A percentile compares a stretch with the other conserved stretches of the same genome.
Evolutionary conservation across 2,113 vertebrate species (phyloP).

Genomic region (Steatornis caripensis): DNA sequence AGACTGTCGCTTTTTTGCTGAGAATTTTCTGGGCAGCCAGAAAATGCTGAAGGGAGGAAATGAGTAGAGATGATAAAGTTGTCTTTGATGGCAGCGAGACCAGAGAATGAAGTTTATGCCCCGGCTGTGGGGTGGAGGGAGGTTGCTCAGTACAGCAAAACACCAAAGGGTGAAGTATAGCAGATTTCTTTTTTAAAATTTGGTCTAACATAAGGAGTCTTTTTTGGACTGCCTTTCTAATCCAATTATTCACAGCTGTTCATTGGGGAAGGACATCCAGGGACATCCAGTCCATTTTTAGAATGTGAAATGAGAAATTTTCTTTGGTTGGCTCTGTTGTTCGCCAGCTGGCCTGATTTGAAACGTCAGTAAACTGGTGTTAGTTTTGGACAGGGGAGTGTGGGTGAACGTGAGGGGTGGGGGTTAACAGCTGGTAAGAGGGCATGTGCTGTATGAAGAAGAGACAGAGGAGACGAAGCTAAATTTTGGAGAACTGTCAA

Average conservation of each 20-base stretch:
- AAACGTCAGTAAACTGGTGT: constrained; percentile 14
- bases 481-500: neutral
- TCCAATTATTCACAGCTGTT: constrained; percentile 42
- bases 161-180: neutral
- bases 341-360: neutral
- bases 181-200: constrained; percentile 2
- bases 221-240: constrained; percentile 1
- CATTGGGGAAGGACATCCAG: constrained; percentile 10
- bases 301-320: constrained; percentile 24
- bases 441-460: neutral
- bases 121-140: neutral
- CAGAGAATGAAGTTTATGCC: neutral
- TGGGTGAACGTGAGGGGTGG: neutral
- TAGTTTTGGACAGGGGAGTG: neutral
- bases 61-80: neutral
- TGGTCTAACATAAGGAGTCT: neutral
- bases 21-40: neutral
- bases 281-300: constrained; percentile 41
- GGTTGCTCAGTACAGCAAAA: neutral
- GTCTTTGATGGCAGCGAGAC: neutral
- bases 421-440: neutral
- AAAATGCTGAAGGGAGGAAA: neutral
- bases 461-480: neutral
- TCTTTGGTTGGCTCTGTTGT: neutral
- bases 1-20: neutral